Conservation (phyloP, 2,888 invertebrate genomes). For the Spisula solida region DNA sequence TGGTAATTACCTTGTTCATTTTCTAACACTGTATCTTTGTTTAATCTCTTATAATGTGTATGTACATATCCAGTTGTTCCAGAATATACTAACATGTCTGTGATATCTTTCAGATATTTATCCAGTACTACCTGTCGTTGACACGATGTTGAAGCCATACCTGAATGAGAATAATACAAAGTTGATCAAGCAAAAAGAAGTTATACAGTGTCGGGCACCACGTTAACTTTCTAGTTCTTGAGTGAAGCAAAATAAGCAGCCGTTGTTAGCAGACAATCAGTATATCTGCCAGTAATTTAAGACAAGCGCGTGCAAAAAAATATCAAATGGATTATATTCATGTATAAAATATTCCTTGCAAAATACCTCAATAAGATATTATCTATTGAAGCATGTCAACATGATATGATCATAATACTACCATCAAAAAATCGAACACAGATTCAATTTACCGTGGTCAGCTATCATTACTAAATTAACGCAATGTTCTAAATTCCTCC, state of each 20-base stretch:
- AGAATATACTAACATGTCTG: slow-evolving; percentile 71
- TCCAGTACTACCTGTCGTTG: slow-evolving; percentile 76
- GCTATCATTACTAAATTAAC: slow-evolving; percentile 82
- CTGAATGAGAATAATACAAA: slow-evolving; percentile 63
- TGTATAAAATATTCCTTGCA: too few species aligned
- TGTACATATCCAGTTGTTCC: slow-evolving; percentile 80
- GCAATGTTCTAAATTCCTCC: slow-evolving; percentile 78
- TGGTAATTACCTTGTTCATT: slow-evolving; percentile 53
- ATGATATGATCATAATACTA: too few species aligned
- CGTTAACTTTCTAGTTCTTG: too few species aligned
- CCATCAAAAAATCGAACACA: too few species aligned
- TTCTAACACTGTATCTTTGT: slow-evolving; percentile 54
- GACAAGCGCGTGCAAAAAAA: too few species aligned
- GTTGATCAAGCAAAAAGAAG: too few species aligned
- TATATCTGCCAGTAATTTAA: too few species aligned
- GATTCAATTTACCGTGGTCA: slow-evolving; percentile 81
- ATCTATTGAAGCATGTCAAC: too few species aligned
- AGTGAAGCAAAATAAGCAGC: not conserved
- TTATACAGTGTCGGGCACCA: too few species aligned
- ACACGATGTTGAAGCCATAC: slow-evolving; percentile 82
- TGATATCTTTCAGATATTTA: slow-evolving; percentile 71
- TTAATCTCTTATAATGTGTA: slow-evolving; percentile 63
- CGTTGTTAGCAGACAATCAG: too few species aligned
- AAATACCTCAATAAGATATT: too few species aligned
- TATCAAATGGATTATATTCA: too few species aligned